A percentile compares a stretch with the other conserved stretches of the same genome.
Evolutionary conservation across 1,140 invertebrate genomes (phyloP).

Genomic region (Rhyacophila brunnea): DNA sequence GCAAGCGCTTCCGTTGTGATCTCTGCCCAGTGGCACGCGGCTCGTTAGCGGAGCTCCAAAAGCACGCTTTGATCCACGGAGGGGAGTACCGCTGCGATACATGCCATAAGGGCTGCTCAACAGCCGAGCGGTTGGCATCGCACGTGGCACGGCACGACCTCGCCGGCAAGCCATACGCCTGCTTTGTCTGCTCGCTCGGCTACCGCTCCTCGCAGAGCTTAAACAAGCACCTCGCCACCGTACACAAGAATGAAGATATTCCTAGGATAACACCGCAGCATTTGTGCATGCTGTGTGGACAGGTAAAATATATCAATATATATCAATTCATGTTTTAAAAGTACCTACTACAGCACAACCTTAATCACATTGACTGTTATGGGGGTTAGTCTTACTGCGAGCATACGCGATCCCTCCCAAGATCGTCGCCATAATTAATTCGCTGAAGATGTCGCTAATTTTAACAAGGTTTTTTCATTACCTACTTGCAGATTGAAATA

Average conservation of each 20-base stretch:
- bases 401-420: too few relatives aligned
- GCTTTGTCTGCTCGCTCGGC: slow-evolving; percentile 31
- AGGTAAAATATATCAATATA: slow-evolving; percentile 9
- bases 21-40: slow-evolving; percentile 23
- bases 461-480: too few relatives aligned
- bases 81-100: slow-evolving; percentile 32
- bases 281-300: slow-evolving; percentile 30
- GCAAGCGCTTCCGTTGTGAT: slow-evolving; percentile 23
- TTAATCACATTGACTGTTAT: slow-evolving; percentile 2
- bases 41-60: slow-evolving; percentile 15
- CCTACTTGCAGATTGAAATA: too few relatives aligned
- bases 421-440: too few relatives aligned
- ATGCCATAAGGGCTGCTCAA: slow-evolving; percentile 24
- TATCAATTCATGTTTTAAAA: background rate
- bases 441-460: too few relatives aligned
- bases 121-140: slow-evolving; percentile 17
- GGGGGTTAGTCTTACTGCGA: slow-evolving; percentile 3
- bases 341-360: background rate
- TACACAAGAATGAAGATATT: slow-evolving; percentile 28
- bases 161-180: slow-evolving; percentile 31
- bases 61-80: slow-evolving; percentile 23
- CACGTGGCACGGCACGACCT: slow-evolving; percentile 29
- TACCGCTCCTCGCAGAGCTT: slow-evolving; percentile 27
- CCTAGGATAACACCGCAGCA: slow-evolving; percentile 31
- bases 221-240: slow-evolving; percentile 24